These are phyloP conservation scores for Noctua janthina DNA, from an alignment of 2,888 invertebrate species.

Conservation along the genomic window DNA sequence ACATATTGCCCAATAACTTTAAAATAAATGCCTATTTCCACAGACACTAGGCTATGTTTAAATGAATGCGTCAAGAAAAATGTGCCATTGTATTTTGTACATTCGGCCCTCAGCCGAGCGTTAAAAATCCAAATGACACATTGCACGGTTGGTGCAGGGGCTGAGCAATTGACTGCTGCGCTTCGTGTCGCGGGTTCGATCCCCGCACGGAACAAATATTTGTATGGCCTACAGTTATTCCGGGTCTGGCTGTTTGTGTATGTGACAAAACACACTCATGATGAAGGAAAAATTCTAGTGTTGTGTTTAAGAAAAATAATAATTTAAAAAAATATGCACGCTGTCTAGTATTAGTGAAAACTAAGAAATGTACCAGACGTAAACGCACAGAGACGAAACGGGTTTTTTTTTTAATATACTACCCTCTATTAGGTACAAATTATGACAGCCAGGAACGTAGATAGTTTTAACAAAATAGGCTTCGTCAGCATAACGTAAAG, in stretches of 20 bases:
- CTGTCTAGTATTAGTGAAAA: neutral
- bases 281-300: too few relatives aligned
- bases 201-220: too few relatives aligned
- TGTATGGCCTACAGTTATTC: too few relatives aligned
- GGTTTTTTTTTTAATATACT: neutral
- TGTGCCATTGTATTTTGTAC: neutral
- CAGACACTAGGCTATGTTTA: neutral
- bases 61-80: neutral
- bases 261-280: too few relatives aligned
- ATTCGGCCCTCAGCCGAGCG: neutral
- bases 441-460: constrained; percentile 5
- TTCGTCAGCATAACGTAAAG: constrained; percentile 33
- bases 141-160: too few relatives aligned
- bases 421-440: neutral
- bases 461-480: constrained; percentile 31
- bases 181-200: too few relatives aligned
- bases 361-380: neutral
- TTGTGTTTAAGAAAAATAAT: too few relatives aligned
- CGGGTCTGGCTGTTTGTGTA: too few relatives aligned
- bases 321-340: neutral
- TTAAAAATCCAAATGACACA: neutral
- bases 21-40: neutral
- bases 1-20: neutral
- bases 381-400: neutral
- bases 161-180: too few relatives aligned